Base-by-base conservation (phyloP, 2,888 invertebrate genomes). In the Rhagium mordax region DNA sequence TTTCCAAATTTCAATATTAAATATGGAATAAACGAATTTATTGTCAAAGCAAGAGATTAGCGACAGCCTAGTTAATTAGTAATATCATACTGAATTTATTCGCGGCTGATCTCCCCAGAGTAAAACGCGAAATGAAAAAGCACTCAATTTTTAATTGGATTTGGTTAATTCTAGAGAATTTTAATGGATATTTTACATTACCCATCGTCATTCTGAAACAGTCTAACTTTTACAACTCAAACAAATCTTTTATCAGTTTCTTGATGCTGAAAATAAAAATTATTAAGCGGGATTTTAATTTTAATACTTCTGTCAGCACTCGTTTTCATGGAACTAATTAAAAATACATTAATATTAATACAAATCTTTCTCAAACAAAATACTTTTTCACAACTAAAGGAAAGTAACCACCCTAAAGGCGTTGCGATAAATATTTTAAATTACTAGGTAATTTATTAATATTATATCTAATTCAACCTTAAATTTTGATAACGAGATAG, bases 111-210 rank as follows among this genome's bases (percentile, higher is more conserved):
- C 67, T 66, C 66, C 70, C 67, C 74, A 70, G 69, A 70, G 67
- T 55, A 57, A 47, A 74, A 49, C 62, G 68, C 71, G 71, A 88
- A 88, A 87, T 87, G 88, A 87, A 88, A 88, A 88, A 87, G 88
- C 88, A 88, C 88, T 88, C 87, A 87, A 87, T 87, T 88, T 88
- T 88, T 88, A 88, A 88, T 88, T 88, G 88, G 86, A 88, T 88
- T 87, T 85, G 86, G 88, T 88, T 88, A 88, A 88, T 88, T 88
- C 87, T 82, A 81, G 84, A 85, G 86, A 87, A 87, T 88, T 88
- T 87, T 87, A 88, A 88, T 88, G 88, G 87, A 87, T 86, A 87
- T 87, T 87, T 86, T 87, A 87, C 86, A 87, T 86, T 84, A 82
- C 81, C 84, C 85, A 83, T 84, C 86, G 83, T 83, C 83, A 81